Conservation (phyloP, 1,140 invertebrate genomes). For the Brachionus calyciflorus region DNA sequence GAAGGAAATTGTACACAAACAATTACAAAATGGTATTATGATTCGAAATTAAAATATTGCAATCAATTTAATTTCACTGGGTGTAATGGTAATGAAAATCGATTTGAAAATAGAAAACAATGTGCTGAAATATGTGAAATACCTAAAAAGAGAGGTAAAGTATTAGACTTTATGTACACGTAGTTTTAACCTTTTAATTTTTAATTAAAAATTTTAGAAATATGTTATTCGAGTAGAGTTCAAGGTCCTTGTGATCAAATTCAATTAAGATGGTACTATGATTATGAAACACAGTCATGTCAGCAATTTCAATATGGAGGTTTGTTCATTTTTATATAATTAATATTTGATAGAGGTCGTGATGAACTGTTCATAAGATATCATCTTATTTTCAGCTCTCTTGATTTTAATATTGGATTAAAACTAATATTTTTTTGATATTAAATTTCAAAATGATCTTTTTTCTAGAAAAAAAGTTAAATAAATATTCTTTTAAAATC, state of each 20-base stretch:
- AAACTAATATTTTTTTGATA: no score
- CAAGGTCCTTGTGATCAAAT: constrained; percentile 76
- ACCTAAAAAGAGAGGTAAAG: constrained; percentile 13
- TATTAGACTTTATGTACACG: neutral
- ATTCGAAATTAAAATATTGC: constrained; percentile 18
- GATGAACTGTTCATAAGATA: no score
- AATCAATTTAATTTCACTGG: constrained; percentile 37
- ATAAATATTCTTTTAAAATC: no score
- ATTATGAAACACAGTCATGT: constrained; percentile 71
- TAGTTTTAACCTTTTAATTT: no score
- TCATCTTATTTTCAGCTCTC: no score
- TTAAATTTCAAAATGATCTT: no score
- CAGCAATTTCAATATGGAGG: constrained; percentile 80
- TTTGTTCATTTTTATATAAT: no score
- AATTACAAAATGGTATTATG: constrained; percentile 46
- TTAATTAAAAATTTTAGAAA: neutral
- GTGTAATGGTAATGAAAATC: constrained; percentile 79
- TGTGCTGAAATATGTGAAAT: constrained; percentile 65
- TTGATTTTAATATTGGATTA: no score
- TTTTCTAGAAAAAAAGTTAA: no score
- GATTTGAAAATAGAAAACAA: constrained; percentile 76
- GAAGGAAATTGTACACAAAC: constrained; percentile 48
- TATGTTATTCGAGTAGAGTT: constrained; percentile 17
- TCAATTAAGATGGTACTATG: constrained; percentile 79
- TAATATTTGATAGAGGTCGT: no score